These are phyloP conservation scores for Sturmia bella DNA, from an alignment of 2,888 invertebrate genomes.

Conservation along the genomic window DNA sequence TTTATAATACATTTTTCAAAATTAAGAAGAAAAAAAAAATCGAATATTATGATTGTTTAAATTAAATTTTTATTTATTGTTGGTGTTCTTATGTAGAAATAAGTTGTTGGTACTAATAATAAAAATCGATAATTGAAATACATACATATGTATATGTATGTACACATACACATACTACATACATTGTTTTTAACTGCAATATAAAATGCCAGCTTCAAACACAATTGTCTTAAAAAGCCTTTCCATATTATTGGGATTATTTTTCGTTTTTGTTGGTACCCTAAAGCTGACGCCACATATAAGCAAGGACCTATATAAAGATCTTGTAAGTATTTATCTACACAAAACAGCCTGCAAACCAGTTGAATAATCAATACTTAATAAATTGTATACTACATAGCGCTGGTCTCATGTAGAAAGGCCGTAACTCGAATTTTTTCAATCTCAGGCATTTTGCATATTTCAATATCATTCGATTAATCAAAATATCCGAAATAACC, in stretches of 20 bases:
- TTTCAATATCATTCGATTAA: too few relatives aligned
- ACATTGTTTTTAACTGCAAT: not conserved
- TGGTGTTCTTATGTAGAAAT: not conserved
- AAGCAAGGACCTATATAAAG: conserved; percentile 97
- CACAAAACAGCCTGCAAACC: not conserved
- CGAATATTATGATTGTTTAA: conserved; percentile 38
- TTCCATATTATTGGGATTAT: conserved; percentile 94
- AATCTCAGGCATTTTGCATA: too few relatives aligned
- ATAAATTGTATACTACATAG: not conserved
- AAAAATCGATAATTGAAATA: conserved; percentile 45
- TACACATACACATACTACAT: not conserved
- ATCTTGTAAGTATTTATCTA: conserved; percentile 88
- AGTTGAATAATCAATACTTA: conserved; percentile 32
- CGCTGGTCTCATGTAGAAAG: too few relatives aligned
- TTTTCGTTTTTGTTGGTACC: conserved; percentile 96
- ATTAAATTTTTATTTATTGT: conserved; percentile 2
- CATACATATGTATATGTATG: conserved; percentile 23
- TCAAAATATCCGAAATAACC: too few relatives aligned
- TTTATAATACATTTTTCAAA: conserved; percentile 17
- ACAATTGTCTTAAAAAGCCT: conserved; percentile 94
- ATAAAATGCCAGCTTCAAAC: conserved; percentile 80
- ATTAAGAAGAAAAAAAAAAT: conserved; percentile 14
- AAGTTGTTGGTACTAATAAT: conserved; percentile 19
- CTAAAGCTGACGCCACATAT: conserved; percentile 95
- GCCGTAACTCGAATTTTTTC: too few relatives aligned